These are phyloP conservation scores for Automeris io DNA, from an alignment of 2,888 invertebrate species.

Conservation along the genomic window DNA sequence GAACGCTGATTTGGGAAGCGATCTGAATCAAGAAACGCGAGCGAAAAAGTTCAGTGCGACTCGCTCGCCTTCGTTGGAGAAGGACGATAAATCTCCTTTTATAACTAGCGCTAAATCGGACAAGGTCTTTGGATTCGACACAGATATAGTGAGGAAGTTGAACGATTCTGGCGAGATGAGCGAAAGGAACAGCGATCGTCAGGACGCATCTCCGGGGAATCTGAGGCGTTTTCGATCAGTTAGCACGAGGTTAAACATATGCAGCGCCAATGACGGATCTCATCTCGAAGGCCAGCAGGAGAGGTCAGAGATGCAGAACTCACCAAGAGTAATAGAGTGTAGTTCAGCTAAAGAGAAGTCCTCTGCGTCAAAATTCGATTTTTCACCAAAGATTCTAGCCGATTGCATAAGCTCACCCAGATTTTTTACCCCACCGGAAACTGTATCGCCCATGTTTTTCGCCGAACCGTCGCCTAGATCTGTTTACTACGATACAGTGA, in stretches of 20 bases:
- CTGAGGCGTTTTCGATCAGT: slow-evolving; percentile 56
- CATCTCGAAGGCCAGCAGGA: slow-evolving; percentile 49
- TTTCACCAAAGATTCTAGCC: slow-evolving; percentile 58
- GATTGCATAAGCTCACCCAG: slow-evolving; percentile 58
- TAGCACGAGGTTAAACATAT: slow-evolving; percentile 62
- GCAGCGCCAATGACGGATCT: slow-evolving; percentile 47
- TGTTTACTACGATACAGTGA: slow-evolving; percentile 62
- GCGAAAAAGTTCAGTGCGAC: slow-evolving; percentile 65
- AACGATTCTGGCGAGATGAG: slow-evolving; percentile 31
- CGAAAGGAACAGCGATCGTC: slow-evolving; percentile 29
- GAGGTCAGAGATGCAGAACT: slow-evolving; percentile 59
- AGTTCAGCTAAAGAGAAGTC: slow-evolving; percentile 64
- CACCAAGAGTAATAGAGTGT: slow-evolving; percentile 57
- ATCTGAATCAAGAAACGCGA: slow-evolving; percentile 45
- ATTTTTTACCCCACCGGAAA: slow-evolving; percentile 67
- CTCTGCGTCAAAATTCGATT: slow-evolving; percentile 58
- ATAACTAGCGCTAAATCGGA: slow-evolving; percentile 42
- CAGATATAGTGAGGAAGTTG: slow-evolving; percentile 40
- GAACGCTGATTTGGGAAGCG: slow-evolving; percentile 47
- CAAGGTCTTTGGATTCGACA: slow-evolving; percentile 62
- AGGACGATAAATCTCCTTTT: slow-evolving; percentile 70
- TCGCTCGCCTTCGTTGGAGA: slow-evolving; percentile 68
- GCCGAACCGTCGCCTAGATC: slow-evolving; percentile 64
- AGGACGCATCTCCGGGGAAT: slow-evolving; percentile 49
- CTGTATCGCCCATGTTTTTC: slow-evolving; percentile 62